Base-by-base conservation (phyloP, 2,888 invertebrate species). In the Mycalesis mineus region DNA sequence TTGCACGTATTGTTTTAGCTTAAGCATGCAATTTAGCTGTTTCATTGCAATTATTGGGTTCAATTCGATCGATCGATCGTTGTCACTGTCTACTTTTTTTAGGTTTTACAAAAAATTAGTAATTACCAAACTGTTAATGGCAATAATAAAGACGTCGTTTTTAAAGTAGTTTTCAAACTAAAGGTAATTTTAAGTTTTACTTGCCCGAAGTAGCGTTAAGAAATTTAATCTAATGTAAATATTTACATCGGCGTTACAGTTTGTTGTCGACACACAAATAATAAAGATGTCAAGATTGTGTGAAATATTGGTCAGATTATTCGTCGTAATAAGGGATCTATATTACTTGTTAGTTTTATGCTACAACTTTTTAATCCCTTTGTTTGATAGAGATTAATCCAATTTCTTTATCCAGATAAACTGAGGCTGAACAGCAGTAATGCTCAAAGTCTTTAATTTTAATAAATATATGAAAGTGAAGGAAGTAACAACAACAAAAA, bases 291-390 rank as follows among this genome's bases (percentile, higher is more conserved):
- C 80, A 68, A 66, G 71, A 70, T 77, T 79, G 72, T 80, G 73
- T 79, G 78, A 76, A 79, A 78, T 77, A 66, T 68, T 68, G 77
- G 79, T 85, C 80, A 69, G 85, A 85, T 83, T 58, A 49, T 68
- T 13, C 36, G 42, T 60, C 52, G 41, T 17, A 13, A 11, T 31
- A 33, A 33, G 42, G 33, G 42, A 44, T 36, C 33, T 31, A 50
- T 33, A 33, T 44, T 42, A 51, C 29, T 33, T 40, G 42, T 36
- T 53, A 52, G 44, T 58, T 49, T 36, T 42, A 8, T 11, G 33
- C 3, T 15, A 33, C 15, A 15, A 15, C 11, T 47, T 15, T 5
- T 15, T 15, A 33, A 15, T 13, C 31, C 31, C 15, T 33, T 31
- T 31, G 33, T 31, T 33, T 13, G 11, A 15, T 39, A 14, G 15